Conservation (phyloP, 1,140 invertebrate genomes). For the Sogatella furcifera region DNA sequence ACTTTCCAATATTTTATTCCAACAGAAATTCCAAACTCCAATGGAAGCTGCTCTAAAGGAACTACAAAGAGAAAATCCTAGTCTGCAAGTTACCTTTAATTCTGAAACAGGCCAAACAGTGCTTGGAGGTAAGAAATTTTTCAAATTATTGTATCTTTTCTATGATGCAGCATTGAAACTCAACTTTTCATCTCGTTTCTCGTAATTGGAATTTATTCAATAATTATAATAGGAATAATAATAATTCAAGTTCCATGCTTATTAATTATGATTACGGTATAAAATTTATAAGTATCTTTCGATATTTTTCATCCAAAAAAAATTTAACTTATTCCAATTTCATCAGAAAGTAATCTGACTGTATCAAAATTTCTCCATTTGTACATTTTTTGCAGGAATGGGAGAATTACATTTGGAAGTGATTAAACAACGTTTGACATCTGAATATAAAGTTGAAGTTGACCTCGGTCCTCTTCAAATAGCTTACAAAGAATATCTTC, state of each 20-base stretch:
- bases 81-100: conserved; percentile 65
- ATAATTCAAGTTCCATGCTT: too few relatives aligned
- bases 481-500: conserved; percentile 76
- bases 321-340: too few relatives aligned
- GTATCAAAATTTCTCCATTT: too few relatives aligned
- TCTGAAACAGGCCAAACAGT: conserved; percentile 76
- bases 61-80: conserved; percentile 88
- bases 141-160: too few relatives aligned
- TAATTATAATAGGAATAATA: too few relatives aligned
- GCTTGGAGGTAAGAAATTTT: conserved; percentile 45
- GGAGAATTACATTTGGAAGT: conserved; percentile 95
- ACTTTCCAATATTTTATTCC: conserved; percentile 3
- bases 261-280: too few relatives aligned
- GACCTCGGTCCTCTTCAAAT: conserved; percentile 92
- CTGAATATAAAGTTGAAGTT: conserved; percentile 86
- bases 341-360: too few relatives aligned
- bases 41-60: conserved; percentile 78
- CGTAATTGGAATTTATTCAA: too few relatives aligned
- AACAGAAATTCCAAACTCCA: conserved; percentile 48
- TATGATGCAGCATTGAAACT: too few relatives aligned
- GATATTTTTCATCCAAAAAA: too few relatives aligned
- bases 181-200: too few relatives aligned
- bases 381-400: conserved; percentile 53
- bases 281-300: too few relatives aligned
- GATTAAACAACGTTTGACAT: conserved; percentile 73